Base-by-base conservation (phyloP, 2,797 vertebrate species). In the Borostomias antarcticus region DNA sequence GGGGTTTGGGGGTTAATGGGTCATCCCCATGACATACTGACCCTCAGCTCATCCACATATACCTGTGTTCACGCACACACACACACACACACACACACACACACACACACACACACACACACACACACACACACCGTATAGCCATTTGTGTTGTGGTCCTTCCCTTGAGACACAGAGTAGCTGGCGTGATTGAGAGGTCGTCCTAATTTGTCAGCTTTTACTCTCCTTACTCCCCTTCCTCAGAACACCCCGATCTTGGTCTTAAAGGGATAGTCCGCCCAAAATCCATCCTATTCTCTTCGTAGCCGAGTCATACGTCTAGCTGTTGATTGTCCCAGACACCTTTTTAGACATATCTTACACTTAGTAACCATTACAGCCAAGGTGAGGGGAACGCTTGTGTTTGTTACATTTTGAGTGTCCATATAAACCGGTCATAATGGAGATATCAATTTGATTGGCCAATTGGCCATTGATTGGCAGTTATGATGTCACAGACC, bases 1-100 rank as follows among this genome's bases (percentile, higher is more conserved):
- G 59, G 69, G 74, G 67, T 69, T 64, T 63, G 65, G 19, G 68
- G 62, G 62, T 66, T 77, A 75, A 74, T 75, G 74, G 76, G 73
- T 71, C 74, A 72, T 52, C 70, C 66, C 40, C 50, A 43, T 70
- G 60, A 68, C 75, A 73, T 58, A 64, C 66, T 68, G 19, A 54
- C 59, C 23, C 6, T 59, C 21, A 43, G 48, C 58, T 47, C n/a
- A 28, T n/a, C 26, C 51, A 65, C 15, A 28, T 7, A 9, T 28
- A 37, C 57, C 21, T 25, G 48, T 21, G 3, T 25, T 19, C 57
- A 37, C 51, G 10, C 33, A 58, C 15, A 8, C 43, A 25, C 61
- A 33, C 29, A 23, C 11, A 40, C 30, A 53, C 51, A n/a, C n/a
- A 21, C 10, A 30, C 47, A 45, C 59, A 62, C 45, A 57, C 61